phyloP scores from a whole-genome alignment of 2,113 vertebrate genomes.

The Pterophyllum scalare region DNA sequence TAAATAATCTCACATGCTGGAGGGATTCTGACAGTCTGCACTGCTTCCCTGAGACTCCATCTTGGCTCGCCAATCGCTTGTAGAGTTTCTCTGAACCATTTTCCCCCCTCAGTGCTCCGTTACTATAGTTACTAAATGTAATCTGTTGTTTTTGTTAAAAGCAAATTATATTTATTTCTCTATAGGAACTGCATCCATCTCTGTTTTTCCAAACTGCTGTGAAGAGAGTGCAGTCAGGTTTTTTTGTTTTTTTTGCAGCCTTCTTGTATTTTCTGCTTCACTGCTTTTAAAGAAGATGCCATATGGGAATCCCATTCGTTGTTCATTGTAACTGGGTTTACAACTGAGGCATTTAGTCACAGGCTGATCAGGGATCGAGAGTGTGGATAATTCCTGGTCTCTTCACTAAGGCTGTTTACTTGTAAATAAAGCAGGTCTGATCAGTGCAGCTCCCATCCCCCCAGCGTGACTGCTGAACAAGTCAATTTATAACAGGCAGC shows the following conservation, averaged over 20 bases:
- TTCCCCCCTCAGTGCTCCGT: conserved; percentile 8
- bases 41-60: conserved; percentile 27
- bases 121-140: conserved; percentile 40
- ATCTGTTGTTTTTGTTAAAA: conserved; percentile 14
- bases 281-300: conserved; percentile 22
- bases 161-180: conserved; percentile 15
- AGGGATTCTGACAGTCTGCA: conserved; percentile 40
- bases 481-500: conserved; percentile 68
- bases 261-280: conserved; percentile 33
- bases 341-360: conserved; percentile 54
- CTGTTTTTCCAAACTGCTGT: neutral
- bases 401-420: conserved; percentile 34
- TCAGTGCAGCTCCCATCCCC: conserved; percentile 27
- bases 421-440: conserved; percentile 68
- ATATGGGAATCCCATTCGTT: conserved; percentile 30
- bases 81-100: neutral
- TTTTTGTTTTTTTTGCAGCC: conserved; percentile 12
- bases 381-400: conserved; percentile 57
- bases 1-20: conserved; percentile 56
- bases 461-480: conserved; percentile 42
- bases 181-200: neutral
- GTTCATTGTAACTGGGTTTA: conserved; percentile 46
- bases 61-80: conserved; percentile 35
- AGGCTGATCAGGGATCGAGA: conserved; percentile 58
- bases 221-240: neutral